These are phyloP conservation scores for Liparis tanakae DNA, from an alignment of 2,797 vertebrate species.

Conservation along the genomic window DNA sequence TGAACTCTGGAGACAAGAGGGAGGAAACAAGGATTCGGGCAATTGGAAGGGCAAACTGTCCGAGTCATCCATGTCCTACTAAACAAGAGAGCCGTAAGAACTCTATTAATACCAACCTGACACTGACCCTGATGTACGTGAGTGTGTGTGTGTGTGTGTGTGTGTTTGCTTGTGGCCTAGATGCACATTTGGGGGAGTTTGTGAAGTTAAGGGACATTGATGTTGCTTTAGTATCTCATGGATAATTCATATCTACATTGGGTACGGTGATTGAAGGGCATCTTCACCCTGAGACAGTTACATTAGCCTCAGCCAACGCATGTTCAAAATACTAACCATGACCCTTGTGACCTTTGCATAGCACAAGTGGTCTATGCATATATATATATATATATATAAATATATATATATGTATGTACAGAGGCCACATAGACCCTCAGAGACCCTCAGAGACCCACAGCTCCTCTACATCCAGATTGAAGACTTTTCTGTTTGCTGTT, in stretches of 20 bases:
- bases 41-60: background rate
- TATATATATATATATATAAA: no score
- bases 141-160: background rate
- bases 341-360: conserved; percentile 37
- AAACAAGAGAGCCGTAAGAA: conserved; percentile 9
- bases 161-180: conserved; percentile 21
- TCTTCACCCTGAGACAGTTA: background rate
- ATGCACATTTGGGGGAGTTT: conserved; percentile 25
- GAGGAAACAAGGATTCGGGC: conserved; percentile 8
- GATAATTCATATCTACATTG: background rate
- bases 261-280: background rate
- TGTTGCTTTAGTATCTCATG: conserved; percentile 4
- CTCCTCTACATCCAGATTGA: no score
- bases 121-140: conserved; percentile 42
- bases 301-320: conserved; percentile 9
- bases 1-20: conserved; percentile 29
- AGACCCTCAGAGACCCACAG: no score
- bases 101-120: conserved; percentile 66
- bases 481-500: no score
- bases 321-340: conserved; percentile 43
- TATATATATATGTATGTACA: no score
- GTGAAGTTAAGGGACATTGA: conserved; percentile 5
- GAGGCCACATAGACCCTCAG: no score
- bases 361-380: conserved; percentile 13
- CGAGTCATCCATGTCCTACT: background rate